A percentile compares a stretch with the other conserved stretches of the same genome.
These are phyloP conservation scores for Chinchilla lanigera DNA, from an alignment of 2,113 vertebrate species.

Conservation along the genomic window DNA sequence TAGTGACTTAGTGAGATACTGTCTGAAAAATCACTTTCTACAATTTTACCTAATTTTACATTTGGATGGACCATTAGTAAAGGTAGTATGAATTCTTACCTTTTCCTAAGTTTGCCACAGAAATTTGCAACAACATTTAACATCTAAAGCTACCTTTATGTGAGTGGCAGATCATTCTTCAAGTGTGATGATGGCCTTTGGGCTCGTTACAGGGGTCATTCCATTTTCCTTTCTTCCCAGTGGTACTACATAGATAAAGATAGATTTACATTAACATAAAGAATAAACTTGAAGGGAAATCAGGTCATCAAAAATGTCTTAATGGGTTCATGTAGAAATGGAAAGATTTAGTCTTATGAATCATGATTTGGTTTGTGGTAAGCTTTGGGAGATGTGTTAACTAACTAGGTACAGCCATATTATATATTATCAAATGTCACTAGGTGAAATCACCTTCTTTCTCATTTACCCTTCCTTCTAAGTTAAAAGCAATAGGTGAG, in stretches of 20 bases:
- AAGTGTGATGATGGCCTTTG: background rate
- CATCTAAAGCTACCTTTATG: background rate
- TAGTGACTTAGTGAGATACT: background rate
- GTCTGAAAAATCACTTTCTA: background rate
- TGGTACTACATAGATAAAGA: constrained; percentile 24
- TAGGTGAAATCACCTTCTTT: background rate
- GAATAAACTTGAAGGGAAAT: background rate
- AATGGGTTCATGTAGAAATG: background rate
- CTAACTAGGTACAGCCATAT: background rate
- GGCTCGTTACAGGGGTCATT: constrained; percentile 14
- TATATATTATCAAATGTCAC: background rate
- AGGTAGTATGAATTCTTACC: background rate
- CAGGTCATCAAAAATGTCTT: background rate
- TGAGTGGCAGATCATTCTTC: background rate
- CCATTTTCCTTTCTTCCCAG: background rate
- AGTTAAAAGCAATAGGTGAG: background rate
- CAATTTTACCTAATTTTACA: constrained; percentile 25
- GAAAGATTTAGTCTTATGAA: constrained; percentile 19
- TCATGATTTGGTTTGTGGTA: background rate
- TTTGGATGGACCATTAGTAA: background rate
- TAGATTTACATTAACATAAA: constrained; percentile 20
- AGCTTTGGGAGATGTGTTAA: background rate
- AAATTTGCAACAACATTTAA: background rate
- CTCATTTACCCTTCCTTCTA: background rate
- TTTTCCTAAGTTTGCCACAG: background rate